Percentiles rank a stretch among this genome's conserved stretches.
Evolutionary conservation across 2,888 invertebrate genomes (phyloP).

Genomic region (Eristalis pertinax): DNA sequence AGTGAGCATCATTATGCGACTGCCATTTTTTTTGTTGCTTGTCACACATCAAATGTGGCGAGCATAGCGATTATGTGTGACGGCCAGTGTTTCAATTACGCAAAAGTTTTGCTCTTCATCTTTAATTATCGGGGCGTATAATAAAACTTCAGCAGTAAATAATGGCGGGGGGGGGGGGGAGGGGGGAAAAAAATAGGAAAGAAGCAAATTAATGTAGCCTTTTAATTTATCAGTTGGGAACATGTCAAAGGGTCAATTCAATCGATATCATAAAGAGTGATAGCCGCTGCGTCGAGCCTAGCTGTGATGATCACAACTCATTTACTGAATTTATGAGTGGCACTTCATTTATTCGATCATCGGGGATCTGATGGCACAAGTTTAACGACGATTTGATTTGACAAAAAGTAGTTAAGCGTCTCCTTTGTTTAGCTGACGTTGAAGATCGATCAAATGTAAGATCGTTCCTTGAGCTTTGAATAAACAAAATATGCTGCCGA

Average conservation of each 20-base stretch:
- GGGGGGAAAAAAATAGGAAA: neutral
- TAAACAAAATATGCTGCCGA: too few relatives aligned
- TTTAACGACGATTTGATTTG: too few relatives aligned
- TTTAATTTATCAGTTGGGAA: constrained; percentile 37
- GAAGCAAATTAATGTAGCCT: constrained; percentile 5
- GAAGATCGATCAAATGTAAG: too few relatives aligned
- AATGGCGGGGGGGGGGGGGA: too few relatives aligned
- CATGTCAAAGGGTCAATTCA: constrained; percentile 52
- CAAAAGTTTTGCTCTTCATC: neutral
- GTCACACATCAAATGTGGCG: too few relatives aligned
- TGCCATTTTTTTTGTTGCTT: too few relatives aligned
- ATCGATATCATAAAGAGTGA: constrained; percentile 39
- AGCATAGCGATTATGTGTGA: neutral
- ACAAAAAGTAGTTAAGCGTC: too few relatives aligned
- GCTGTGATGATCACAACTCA: constrained; percentile 3
- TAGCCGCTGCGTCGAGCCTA: constrained; percentile 1
- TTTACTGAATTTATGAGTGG: neutral
- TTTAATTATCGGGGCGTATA: neutral
- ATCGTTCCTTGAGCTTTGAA: too few relatives aligned
- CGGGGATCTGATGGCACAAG: too few relatives aligned
- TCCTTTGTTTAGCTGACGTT: too few relatives aligned
- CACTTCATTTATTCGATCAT: neutral
- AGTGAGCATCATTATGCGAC: constrained; percentile 4
- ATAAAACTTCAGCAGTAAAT: neutral
- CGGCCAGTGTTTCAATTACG: neutral